Conservation (phyloP, 2,113 vertebrate species). For the Hippocampus comes region DNA sequence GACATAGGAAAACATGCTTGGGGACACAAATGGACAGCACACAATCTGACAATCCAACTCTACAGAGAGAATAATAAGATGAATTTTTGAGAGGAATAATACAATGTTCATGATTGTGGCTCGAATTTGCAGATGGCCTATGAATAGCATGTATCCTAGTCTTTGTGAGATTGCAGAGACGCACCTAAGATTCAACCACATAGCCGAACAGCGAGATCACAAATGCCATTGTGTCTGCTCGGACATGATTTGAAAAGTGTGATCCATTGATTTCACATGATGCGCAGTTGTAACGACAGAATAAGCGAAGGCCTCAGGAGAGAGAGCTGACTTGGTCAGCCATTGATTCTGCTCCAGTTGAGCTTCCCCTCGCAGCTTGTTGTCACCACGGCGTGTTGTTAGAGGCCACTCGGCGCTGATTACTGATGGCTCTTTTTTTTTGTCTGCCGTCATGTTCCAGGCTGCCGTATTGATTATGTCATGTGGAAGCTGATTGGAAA, state of each 20-base stretch:
- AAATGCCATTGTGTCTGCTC: constrained; percentile 5
- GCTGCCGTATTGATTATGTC: background rate
- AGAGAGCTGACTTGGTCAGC: constrained; percentile 4
- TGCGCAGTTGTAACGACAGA: constrained; percentile 5
- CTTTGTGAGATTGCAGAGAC: background rate
- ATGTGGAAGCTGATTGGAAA: background rate
- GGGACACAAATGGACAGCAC: background rate
- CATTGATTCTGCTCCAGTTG: constrained; percentile 17
- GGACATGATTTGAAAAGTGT: background rate
- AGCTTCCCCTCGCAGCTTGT: background rate
- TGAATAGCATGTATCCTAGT: background rate
- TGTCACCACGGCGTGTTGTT: constrained; percentile 3
- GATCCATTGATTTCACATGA: constrained; percentile 3
- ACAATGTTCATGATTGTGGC: no score
- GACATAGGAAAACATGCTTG: background rate
- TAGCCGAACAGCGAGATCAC: background rate
- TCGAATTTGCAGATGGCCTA: no score
- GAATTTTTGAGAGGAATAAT: no score
- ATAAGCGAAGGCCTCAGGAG: constrained; percentile 1
- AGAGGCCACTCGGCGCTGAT: background rate
- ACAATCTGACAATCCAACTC: background rate
- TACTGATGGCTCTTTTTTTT: constrained; percentile 2
- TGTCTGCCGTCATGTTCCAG: background rate
- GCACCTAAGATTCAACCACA: background rate
- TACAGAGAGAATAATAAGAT: background rate